These are phyloP conservation scores for Gyps fulvus DNA, from an alignment of 2,113 vertebrate species.

Conservation along the genomic window DNA sequence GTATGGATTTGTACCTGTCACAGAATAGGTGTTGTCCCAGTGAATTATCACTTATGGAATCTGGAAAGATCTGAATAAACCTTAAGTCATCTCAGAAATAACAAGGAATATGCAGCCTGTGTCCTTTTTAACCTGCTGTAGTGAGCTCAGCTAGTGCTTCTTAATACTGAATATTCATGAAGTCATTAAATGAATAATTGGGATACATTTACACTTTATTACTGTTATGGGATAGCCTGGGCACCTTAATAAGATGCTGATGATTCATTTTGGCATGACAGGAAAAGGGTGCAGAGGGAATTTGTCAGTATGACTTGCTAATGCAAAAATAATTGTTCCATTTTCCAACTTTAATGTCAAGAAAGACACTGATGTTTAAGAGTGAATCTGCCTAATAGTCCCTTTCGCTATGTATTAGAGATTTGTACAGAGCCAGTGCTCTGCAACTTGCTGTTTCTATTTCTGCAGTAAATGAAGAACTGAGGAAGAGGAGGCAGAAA, in stretches of 20 bases:
- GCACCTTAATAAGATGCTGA: constrained; percentile 60
- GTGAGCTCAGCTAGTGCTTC: not conserved
- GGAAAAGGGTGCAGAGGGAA: constrained; percentile 39
- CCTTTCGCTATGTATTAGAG: not conserved
- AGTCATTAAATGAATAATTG: constrained; percentile 65
- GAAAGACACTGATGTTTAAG: constrained; percentile 29
- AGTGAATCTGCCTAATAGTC: not conserved
- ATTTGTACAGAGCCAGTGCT: not conserved
- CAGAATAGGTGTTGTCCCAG: not conserved
- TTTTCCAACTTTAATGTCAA: constrained; percentile 52
- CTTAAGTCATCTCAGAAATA: not conserved
- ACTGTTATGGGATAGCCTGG: constrained; percentile 50
- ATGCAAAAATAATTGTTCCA: constrained; percentile 67
- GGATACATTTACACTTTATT: constrained; percentile 58
- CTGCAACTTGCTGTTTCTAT: not conserved
- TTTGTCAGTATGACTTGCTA: constrained; percentile 57
- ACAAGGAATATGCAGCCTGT: not conserved
- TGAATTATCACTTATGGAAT: not conserved
- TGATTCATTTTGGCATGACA: constrained; percentile 63
- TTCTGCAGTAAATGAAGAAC: not conserved
- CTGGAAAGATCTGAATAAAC: not conserved
- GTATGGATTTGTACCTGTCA: not conserved
- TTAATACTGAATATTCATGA: constrained; percentile 55
- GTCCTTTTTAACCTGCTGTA: constrained; percentile 19
- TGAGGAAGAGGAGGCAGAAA: not conserved